These are phyloP conservation scores for Sphaeramia orbicularis DNA, from an alignment of 2,797 vertebrate genomes.

Conservation along the genomic window DNA sequence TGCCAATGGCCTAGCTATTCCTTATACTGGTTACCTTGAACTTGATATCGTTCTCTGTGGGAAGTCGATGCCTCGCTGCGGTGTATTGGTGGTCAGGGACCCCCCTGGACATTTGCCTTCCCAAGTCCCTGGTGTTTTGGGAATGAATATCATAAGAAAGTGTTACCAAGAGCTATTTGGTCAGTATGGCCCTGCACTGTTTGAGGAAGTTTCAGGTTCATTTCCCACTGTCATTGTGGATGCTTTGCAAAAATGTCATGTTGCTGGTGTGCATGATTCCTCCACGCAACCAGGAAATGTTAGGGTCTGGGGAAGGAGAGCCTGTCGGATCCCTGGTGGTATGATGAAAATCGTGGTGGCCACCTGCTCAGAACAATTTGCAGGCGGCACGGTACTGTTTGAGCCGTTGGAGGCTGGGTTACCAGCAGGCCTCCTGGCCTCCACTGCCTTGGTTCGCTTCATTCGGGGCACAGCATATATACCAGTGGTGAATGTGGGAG, in stretches of 20 bases:
- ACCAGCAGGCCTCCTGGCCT: conserved; percentile 14
- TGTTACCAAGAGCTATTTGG: conserved; percentile 31
- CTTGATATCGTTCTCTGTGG: conserved; percentile 22
- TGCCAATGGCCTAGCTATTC: conserved; percentile 32
- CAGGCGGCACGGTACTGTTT: background rate
- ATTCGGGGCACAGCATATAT: no score
- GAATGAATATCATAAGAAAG: conserved; percentile 31
- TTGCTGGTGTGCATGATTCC: no score
- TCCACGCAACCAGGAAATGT: no score
- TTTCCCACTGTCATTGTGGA: background rate
- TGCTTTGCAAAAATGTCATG: background rate
- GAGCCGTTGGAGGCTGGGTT: background rate
- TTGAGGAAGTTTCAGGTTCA: background rate
- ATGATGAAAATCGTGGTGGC: background rate
- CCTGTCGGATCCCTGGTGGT: background rate
- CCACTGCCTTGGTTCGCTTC: no score
- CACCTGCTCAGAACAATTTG: conserved; percentile 3
- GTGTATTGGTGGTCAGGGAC: conserved; percentile 25
- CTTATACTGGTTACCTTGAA: conserved; percentile 24
- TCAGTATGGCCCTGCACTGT: background rate
- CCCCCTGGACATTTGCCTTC: accelerated
- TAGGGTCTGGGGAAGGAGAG: no score
- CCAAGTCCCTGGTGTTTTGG: conserved; percentile 1
- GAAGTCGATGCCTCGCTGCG: background rate
- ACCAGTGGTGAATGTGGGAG: no score